Percentiles rank a stretch among this genome's conserved stretches.
phyloP scores from a whole-genome alignment of 2,888 invertebrate species.

The Lordiphosa fenestrarum region DNA sequence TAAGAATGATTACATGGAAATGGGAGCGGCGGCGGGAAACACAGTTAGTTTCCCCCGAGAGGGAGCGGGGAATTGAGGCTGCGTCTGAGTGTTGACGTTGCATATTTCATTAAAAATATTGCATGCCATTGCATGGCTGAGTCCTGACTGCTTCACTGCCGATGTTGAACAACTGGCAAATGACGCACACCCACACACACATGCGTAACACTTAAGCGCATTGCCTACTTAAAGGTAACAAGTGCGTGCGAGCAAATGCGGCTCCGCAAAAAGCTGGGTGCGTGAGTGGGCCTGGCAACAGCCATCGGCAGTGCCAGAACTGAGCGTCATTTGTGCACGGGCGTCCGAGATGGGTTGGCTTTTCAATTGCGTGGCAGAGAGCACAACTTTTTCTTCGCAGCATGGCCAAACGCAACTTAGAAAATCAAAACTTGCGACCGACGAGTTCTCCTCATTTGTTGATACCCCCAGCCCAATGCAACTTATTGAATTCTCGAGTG shows the following conservation, averaged over 20 bases:
- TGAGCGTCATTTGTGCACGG: conserved; percentile 48
- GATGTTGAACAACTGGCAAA: conserved; percentile 34
- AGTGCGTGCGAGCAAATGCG: conserved; percentile 25
- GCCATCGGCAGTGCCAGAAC: conserved; percentile 4
- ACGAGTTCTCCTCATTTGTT: conserved; percentile 20
- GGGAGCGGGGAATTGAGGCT: not conserved
- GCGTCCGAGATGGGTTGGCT: conserved; percentile 39
- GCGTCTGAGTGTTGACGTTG: conserved; percentile 49
- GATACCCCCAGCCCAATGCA: conserved; percentile 32
- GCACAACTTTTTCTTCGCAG: conserved; percentile 39
- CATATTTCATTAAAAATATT: conserved; percentile 73
- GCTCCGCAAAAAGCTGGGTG: conserved; percentile 22
- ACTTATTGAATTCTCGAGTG: conserved; percentile 62
- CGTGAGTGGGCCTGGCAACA: conserved; percentile 41
- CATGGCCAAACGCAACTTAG: conserved; percentile 10
- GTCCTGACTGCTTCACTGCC: conserved; percentile 34
- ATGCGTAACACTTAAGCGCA: conserved; percentile 64
- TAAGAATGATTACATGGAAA: conserved; percentile 38
- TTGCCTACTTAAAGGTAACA: conserved; percentile 25
- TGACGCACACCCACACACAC: conserved; percentile 35
- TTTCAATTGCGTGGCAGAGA: conserved; percentile 17
- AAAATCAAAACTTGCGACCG: conserved; percentile 37
- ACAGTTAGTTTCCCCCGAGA: conserved; percentile 13
- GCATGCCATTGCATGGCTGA: conserved; percentile 40
- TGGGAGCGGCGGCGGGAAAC: conserved; percentile 8